These are phyloP conservation scores for Cerastis leucographa DNA, from an alignment of 2,888 invertebrate species.

Conservation along the genomic window DNA sequence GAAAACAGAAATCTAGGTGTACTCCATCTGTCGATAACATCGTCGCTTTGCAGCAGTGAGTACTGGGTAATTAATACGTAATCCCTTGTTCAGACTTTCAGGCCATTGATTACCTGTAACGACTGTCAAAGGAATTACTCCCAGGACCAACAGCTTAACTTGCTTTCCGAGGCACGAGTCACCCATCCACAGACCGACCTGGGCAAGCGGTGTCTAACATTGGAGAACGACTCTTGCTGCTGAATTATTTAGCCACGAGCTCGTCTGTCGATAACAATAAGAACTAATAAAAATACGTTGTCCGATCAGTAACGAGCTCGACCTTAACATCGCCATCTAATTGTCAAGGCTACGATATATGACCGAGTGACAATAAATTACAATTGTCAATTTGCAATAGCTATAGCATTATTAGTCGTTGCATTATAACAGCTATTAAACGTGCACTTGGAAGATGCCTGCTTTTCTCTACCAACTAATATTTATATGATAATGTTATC, in stretches of 20 bases:
- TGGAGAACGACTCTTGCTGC: background rate
- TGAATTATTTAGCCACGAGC: background rate
- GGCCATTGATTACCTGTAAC: background rate
- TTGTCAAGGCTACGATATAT: conserved; percentile 29
- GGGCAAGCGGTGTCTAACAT: background rate
- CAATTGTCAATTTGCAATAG: conserved; percentile 8
- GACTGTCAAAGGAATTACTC: background rate
- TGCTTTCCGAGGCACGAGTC: background rate
- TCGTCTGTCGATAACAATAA: conserved; percentile 5
- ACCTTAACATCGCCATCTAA: conserved; percentile 19
- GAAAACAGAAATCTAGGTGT: background rate
- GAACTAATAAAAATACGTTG: conserved; percentile 7
- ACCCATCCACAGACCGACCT: background rate
- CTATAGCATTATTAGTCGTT: background rate
- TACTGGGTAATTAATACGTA: background rate
- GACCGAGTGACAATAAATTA: conserved; percentile 17
- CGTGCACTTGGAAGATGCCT: background rate
- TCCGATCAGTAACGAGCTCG: conserved; percentile 6
- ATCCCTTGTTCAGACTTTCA: background rate
- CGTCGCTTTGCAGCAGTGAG: background rate
- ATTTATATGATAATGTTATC: background rate
- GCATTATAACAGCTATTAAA: conserved; percentile 16
- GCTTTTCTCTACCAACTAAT: background rate
- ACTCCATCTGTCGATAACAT: background rate
- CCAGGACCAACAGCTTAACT: background rate